These are phyloP conservation scores for Arenaria interpres DNA, from an alignment of 2,113 vertebrate genomes.

Conservation along the genomic window DNA sequence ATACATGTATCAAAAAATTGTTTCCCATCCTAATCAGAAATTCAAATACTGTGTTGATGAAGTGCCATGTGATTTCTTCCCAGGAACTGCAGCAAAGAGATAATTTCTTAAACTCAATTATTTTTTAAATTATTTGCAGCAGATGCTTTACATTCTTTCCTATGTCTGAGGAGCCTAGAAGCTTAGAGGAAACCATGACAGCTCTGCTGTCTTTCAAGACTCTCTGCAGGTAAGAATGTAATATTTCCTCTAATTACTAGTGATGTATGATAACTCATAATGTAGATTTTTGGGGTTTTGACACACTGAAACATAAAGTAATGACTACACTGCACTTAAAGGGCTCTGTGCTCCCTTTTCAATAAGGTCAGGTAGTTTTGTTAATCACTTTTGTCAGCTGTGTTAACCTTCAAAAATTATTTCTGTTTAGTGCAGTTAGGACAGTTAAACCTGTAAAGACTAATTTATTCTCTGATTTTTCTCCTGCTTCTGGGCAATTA, in stretches of 20 bases:
- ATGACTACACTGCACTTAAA: neutral
- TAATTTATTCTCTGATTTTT: neutral
- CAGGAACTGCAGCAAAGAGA: constrained; percentile 17
- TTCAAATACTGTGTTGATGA: constrained; percentile 25
- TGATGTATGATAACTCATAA: neutral
- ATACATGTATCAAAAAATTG: neutral
- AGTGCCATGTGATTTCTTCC: neutral
- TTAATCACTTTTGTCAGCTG: neutral
- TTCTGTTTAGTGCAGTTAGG: neutral
- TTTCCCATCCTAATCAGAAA: constrained; percentile 38
- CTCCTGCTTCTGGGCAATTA: neutral
- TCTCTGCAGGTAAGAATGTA: neutral
- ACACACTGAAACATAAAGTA: neutral
- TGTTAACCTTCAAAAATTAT: constrained; percentile 8
- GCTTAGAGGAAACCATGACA: neutral
- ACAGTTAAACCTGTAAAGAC: neutral
- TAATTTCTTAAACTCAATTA: constrained; percentile 21
- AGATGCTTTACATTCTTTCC: neutral
- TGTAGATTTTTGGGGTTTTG: neutral
- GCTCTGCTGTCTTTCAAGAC: neutral
- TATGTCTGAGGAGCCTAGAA: neutral
- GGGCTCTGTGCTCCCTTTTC: neutral
- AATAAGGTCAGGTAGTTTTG: neutral
- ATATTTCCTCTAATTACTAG: neutral
- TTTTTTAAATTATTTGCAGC: constrained; percentile 39